phyloP scores from a whole-genome alignment of 2,888 invertebrate species.

The Julus scandinavius region DNA sequence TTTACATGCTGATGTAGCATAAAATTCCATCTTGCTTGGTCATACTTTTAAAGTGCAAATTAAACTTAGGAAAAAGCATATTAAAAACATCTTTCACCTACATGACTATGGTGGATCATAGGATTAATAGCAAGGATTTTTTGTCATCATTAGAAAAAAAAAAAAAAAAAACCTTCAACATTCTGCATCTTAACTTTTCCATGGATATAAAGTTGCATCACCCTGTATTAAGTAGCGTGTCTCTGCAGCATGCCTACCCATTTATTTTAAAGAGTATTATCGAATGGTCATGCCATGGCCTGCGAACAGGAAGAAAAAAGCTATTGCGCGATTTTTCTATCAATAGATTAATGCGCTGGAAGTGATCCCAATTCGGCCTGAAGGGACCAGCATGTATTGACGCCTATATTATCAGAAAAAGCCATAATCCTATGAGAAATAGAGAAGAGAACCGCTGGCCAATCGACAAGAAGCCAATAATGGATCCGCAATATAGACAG shows the following conservation, averaged over 20 bases:
- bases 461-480: constrained; percentile 39
- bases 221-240: constrained; percentile 26
- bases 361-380: constrained; percentile 35
- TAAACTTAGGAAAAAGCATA: too few relatives aligned
- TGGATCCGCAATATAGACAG: constrained; percentile 11
- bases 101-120: too few relatives aligned
- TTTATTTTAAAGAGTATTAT: constrained; percentile 38
- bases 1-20: too few relatives aligned
- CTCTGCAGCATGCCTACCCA: neutral
- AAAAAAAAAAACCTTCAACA: neutral
- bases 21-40: too few relatives aligned
- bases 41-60: too few relatives aligned
- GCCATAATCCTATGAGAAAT: constrained; percentile 37
- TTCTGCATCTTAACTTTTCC: neutral
- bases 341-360: constrained; percentile 42
- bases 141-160: neutral
- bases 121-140: neutral
- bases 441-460: constrained; percentile 42
- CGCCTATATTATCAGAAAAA: constrained; percentile 42
- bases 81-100: too few relatives aligned
- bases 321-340: neutral
- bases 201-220: neutral
- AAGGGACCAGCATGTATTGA: constrained; percentile 39
- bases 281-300: constrained; percentile 7
- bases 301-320: constrained; percentile 21